Evolutionary conservation across 2,797 vertebrate genomes (phyloP).

Genomic region (Hybognathus amarus): DNA sequence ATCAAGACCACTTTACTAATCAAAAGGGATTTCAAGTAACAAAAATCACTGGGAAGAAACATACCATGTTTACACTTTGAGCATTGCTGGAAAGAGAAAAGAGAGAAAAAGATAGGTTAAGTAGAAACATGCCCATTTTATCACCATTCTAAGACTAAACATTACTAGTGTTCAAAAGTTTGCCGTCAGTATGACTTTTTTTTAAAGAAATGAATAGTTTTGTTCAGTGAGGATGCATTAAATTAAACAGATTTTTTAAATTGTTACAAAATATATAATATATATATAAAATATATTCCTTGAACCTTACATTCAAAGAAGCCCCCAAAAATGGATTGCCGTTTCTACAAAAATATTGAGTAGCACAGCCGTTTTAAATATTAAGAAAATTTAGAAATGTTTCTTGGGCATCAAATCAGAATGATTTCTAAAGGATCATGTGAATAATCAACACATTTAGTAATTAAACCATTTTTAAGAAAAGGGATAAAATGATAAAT

Average conservation of each 20-base stretch:
- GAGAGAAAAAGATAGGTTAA: background rate
- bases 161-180: background rate
- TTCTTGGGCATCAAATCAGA: background rate
- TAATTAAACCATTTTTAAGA: background rate
- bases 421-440: background rate
- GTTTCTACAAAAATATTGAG: background rate
- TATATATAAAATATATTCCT: background rate
- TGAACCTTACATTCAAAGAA: background rate
- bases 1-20: background rate
- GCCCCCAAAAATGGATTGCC: background rate
- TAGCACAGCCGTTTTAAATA: background rate
- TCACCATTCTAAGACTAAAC: background rate
- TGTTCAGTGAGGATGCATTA: background rate
- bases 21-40: background rate
- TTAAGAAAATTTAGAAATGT: background rate
- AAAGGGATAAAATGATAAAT: background rate
- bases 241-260: background rate
- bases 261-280: background rate
- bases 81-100: slow-evolving; percentile 86
- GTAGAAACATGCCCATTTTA: background rate
- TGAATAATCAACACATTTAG: background rate
- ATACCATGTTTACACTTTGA: slow-evolving; percentile 99
- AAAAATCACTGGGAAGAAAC: slow-evolving; percentile 53
- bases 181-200: background rate
- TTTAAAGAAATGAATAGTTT: background rate